Percentiles rank a stretch among this genome's conserved stretches.
phyloP scores from a whole-genome alignment of 2,797 vertebrate species.

The Eulemur rubriventer region DNA sequence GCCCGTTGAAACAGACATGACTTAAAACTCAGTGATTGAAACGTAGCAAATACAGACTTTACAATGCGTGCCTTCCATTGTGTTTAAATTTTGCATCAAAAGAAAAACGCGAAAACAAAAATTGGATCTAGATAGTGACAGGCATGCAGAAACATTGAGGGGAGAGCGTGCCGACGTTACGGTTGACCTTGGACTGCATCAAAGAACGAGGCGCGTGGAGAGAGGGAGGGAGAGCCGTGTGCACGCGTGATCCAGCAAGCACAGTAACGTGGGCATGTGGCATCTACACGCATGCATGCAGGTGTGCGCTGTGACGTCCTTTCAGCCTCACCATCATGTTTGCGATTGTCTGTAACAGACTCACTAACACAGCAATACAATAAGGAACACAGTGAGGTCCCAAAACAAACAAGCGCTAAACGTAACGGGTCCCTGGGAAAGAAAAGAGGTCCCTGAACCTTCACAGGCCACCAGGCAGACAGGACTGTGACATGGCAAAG shows the following conservation, averaged over 20 bases:
- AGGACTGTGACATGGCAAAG: neutral
- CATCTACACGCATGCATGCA: too few species aligned
- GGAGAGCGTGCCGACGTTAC: accelerated
- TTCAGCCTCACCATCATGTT: neutral
- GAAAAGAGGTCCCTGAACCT: neutral
- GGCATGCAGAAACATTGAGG: neutral
- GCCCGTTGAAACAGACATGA: neutral
- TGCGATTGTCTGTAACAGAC: neutral
- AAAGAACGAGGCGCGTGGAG: neutral
- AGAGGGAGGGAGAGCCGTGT: neutral
- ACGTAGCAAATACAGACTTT: neutral
- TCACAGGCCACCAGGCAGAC: neutral
- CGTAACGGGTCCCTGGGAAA: neutral
- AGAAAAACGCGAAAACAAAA: neutral
- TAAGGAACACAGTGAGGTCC: too few species aligned
- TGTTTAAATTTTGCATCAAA: neutral
- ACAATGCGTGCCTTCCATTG: neutral
- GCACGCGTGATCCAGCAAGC: neutral
- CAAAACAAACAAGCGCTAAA: neutral
- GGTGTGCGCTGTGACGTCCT: too few species aligned
- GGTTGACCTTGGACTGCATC: neutral
- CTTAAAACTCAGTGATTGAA: neutral
- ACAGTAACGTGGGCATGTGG: neutral
- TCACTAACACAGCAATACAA: neutral
- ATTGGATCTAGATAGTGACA: neutral